Percentiles rank a stretch among this genome's conserved stretches.
Evolutionary conservation across 2,113 vertebrate species (phyloP).

Genomic region (Nannospalax galili): DNA sequence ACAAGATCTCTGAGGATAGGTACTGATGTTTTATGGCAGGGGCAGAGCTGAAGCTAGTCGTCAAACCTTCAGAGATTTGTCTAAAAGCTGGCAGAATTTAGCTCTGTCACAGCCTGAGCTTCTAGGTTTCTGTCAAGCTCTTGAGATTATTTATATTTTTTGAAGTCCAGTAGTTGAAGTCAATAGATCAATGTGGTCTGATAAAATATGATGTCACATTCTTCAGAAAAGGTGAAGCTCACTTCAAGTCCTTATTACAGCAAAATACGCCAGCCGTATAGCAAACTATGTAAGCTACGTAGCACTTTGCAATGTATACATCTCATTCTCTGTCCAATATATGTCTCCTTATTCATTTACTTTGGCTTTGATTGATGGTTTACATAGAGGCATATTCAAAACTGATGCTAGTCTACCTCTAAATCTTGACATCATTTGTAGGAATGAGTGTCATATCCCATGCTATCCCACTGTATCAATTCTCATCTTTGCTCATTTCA

Average conservation of each 20-base stretch:
- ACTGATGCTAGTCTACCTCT: not conserved
- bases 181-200: not conserved
- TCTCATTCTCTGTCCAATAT: slow-evolving; percentile 11
- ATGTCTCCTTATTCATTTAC: not conserved
- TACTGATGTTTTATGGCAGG: too few relatives aligned
- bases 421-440: accelerated
- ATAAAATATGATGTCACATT: not conserved
- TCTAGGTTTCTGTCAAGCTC: not conserved
- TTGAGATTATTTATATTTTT: not conserved
- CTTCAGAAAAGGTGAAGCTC: not conserved
- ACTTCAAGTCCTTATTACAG: not conserved
- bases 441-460: not conserved
- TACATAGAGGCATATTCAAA: not conserved
- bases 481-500: not conserved
- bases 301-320: not conserved
- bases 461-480: not conserved
- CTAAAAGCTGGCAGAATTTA: not conserved
- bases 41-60: not conserved
- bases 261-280: not conserved
- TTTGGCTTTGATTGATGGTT: not conserved
- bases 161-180: not conserved
- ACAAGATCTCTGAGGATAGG: not conserved
- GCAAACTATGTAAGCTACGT: not conserved
- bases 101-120: not conserved
- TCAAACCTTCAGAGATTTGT: not conserved